A percentile compares a stretch with the other conserved stretches of the same genome.
phyloP scores from a whole-genome alignment of 2,113 vertebrate genomes.

The Thryonomys swinderianus region DNA sequence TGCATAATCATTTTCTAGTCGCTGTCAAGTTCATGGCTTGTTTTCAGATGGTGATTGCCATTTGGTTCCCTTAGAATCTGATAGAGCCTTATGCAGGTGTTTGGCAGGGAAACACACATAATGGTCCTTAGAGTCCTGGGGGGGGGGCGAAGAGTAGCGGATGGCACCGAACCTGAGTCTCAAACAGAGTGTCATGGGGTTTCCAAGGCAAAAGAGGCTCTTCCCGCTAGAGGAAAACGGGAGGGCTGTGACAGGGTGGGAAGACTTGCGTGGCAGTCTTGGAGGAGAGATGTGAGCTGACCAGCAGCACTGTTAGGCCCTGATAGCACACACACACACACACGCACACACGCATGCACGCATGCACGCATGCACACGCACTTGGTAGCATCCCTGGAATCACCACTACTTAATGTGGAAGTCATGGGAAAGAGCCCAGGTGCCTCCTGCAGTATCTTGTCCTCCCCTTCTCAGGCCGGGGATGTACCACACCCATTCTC shows the following conservation, averaged over 20 bases:
- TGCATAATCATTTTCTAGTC: background rate
- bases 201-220: background rate
- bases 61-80: background rate
- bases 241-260: background rate
- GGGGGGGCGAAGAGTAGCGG: too few relatives aligned
- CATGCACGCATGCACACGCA: too few relatives aligned
- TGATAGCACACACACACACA: fast-evolving
- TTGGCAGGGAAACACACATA: background rate
- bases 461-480: too few relatives aligned
- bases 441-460: too few relatives aligned
- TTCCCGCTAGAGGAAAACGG: background rate
- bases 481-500: background rate
- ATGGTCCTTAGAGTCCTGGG: background rate
- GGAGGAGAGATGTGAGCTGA: background rate
- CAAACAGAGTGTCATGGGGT: too few relatives aligned
- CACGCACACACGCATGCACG: too few relatives aligned
- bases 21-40: background rate
- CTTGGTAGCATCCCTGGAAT: background rate
- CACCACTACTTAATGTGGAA: fast-evolving
- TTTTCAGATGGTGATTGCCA: background rate
- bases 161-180: fast-evolving
- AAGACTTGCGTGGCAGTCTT: background rate
- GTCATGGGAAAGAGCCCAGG: background rate
- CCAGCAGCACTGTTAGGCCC: too few relatives aligned
- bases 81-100: background rate